These are phyloP conservation scores for Pseudolaguvia tuberculata DNA, from an alignment of 2,113 vertebrate genomes.

Conservation along the genomic window DNA sequence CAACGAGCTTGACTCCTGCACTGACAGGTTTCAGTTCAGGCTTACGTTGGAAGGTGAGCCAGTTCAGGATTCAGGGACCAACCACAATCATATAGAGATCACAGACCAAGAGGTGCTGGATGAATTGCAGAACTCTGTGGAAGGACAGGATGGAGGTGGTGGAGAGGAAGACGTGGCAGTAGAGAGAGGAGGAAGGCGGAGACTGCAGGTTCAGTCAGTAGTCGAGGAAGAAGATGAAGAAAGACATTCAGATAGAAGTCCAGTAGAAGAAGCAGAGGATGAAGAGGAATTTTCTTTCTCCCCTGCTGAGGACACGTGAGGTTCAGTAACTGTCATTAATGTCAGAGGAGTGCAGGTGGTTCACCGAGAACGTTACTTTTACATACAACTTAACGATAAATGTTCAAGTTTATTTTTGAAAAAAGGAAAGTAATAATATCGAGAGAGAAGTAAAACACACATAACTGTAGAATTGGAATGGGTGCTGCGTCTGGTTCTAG, in stretches of 20 bases:
- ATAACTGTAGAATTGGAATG: conserved; percentile 76
- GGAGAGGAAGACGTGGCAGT: conserved; percentile 57
- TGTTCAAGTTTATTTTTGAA: conserved; percentile 72
- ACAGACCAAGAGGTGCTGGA: conserved; percentile 52
- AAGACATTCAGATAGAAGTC: conserved; percentile 67
- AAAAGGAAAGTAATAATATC: conserved; percentile 71
- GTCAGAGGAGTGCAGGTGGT: conserved; percentile 25
- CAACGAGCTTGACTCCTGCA: conserved; percentile 66
- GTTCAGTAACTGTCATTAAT: conserved; percentile 31
- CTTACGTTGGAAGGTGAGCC: conserved; percentile 64
- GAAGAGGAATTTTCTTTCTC: conserved; percentile 70
- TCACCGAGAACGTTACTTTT: conserved; percentile 33
- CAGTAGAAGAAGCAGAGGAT: conserved; percentile 70
- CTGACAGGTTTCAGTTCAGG: conserved; percentile 73
- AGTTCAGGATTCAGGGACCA: conserved; percentile 41
- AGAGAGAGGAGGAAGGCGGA: conserved; percentile 57
- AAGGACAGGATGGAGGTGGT: conserved; percentile 29
- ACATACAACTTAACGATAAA: conserved; percentile 67
- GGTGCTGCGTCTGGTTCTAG: conserved; percentile 53
- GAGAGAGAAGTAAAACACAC: conserved; percentile 73
- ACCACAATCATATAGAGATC: conserved; percentile 60
- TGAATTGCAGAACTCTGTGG: conserved; percentile 53
- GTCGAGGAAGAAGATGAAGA: conserved; percentile 64
- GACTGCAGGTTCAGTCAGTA: conserved; percentile 53
- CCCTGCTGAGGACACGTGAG: conserved; percentile 74